Conservation (phyloP, 2,113 vertebrate species). For the Verasper variegatus region DNA sequence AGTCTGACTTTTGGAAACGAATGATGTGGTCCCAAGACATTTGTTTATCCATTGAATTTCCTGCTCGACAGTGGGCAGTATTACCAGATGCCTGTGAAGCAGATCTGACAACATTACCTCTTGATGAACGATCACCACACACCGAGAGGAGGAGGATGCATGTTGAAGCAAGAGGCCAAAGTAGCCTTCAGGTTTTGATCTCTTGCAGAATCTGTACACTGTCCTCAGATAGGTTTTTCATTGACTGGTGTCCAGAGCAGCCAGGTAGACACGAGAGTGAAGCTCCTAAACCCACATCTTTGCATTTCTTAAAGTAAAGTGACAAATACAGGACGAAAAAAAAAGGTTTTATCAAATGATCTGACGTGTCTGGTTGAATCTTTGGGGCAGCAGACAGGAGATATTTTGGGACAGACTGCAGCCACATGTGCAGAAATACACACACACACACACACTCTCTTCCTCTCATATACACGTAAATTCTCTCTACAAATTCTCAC, state of each 20-base stretch:
- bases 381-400: constrained; percentile 36
- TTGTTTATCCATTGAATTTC: constrained; percentile 9
- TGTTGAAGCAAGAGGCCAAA: neutral
- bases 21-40: constrained; percentile 26
- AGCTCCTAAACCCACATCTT: neutral
- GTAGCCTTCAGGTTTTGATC: neutral
- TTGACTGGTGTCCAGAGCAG: constrained; percentile 19
- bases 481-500: constrained; percentile 33
- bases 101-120: neutral
- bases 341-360: neutral
- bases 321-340: neutral
- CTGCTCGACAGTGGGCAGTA: neutral
- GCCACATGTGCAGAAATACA: constrained; percentile 30
- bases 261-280: neutral
- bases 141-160: neutral
- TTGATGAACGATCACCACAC: neutral
- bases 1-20: constrained; percentile 11
- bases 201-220: constrained; percentile 19
- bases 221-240: constrained; percentile 17
- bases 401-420: constrained; percentile 33
- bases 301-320: neutral
- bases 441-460: constrained; percentile 3
- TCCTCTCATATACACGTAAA: constrained; percentile 18
- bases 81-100: neutral
- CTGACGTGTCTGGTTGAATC: constrained; percentile 31